Base-by-base conservation (phyloP, 1,140 invertebrate genomes). In the Pseudoatta argentina region DNA sequence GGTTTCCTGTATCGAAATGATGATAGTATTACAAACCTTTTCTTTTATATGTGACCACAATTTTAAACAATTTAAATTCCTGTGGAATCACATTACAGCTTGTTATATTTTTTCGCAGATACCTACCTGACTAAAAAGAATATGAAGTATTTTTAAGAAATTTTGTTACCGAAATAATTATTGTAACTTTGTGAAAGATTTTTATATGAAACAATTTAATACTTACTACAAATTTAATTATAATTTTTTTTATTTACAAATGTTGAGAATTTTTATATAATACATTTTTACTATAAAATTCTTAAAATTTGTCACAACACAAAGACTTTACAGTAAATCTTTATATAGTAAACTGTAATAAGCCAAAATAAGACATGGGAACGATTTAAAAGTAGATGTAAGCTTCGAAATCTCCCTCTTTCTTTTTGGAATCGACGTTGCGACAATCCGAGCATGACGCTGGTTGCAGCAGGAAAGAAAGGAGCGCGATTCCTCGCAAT, bases 401-500 rank as follows among this genome's bases (percentile, higher is more conserved):
- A 61, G 16, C 4, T 61, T 34, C 53, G 7, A 76, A 61, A 44
- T 61, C 4, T 16, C 21, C 3, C n/a, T 63, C 4, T 14, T 39
- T 14, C 44, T 4, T 77, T 27, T 18, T 59, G 10, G 30, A 44
- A 48, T 63, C 24, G 6, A 44, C 21, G 7, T 8, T 12, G n/a
- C 14, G 21, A 44, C 34, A 24, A 44, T 63, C 21, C 7, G 21
- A 4, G 57, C 21, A 55, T 21, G 30, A 12, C 3, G 48, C 30
- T 69, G 3, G 30, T 12, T 48, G 44, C 0, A 6, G n/a, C 6
- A 14, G 5, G 10, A 16, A 27, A 53, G 66, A 88, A 91, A 92
- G 85, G 76, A 24, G 71, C 73, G 87, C 88, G 92, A 94, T 94
- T 94, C 93, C 89, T 92, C 91, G 91, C 88, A 92, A 94, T 94